These are phyloP conservation scores for Miniopterus natalensis DNA, from an alignment of 2,113 vertebrate genomes.

Conservation along the genomic window DNA sequence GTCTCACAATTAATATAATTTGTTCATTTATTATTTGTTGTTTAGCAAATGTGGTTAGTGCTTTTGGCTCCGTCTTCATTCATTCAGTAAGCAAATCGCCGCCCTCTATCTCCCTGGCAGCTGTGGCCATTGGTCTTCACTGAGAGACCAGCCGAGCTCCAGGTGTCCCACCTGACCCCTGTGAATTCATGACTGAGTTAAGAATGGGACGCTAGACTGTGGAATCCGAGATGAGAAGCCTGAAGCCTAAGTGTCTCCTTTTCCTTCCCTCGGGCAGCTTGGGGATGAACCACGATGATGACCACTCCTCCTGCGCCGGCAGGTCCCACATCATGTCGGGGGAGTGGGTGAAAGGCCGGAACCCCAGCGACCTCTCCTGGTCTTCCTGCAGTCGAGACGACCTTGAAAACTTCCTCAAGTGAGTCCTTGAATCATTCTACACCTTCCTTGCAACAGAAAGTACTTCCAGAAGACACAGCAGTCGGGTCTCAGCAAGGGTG, in stretches of 20 bases:
- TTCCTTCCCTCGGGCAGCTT: constrained; percentile 88
- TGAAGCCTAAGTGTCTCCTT: constrained; percentile 39
- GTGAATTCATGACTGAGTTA: not conserved
- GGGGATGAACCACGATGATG: constrained; percentile 98
- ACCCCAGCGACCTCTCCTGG: constrained; percentile 98
- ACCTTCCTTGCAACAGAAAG: rapidly evolving
- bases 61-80: not conserved
- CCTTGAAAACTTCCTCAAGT: constrained; percentile 98
- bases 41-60: not conserved
- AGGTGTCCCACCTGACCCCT: not conserved
- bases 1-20: not conserved
- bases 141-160: not conserved
- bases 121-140: rapidly evolving
- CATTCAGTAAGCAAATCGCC: not conserved
- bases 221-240: not conserved
- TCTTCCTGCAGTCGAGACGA: constrained; percentile 97
- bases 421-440: constrained; percentile 70
- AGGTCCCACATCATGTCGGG: constrained; percentile 99
- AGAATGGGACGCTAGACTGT: not conserved
- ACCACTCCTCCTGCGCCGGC: constrained; percentile 93
- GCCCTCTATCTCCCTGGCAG: not conserved
- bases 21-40: not conserved
- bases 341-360: constrained; percentile 98
- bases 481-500: not conserved
- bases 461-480: not conserved